These are phyloP conservation scores for Melanotaenia duboulayi DNA, from an alignment of 2,113 vertebrate genomes.

Conservation along the genomic window DNA sequence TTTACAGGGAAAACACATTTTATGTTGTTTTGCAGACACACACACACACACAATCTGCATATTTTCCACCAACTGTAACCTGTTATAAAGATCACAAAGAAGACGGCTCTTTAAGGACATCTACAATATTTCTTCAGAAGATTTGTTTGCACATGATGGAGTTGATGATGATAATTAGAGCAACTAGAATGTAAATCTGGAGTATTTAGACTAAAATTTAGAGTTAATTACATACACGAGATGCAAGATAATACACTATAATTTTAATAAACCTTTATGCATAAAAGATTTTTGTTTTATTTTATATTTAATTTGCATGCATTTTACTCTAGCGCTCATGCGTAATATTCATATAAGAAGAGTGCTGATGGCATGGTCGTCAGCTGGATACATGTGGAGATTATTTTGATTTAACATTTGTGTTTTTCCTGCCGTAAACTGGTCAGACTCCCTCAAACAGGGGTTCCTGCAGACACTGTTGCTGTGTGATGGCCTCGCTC, in stretches of 20 bases:
- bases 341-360: background rate
- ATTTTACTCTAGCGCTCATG: background rate
- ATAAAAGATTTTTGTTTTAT: background rate
- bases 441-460: background rate
- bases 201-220: background rate
- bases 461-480: background rate
- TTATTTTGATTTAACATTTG: background rate
- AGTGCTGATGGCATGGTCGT: background rate
- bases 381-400: background rate
- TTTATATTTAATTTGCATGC: background rate
- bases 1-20: background rate
- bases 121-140: no score
- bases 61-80: slow-evolving; percentile 9
- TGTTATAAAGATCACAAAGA: no score
- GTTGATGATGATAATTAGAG: no score
- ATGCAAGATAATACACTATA: background rate
- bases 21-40: slow-evolving; percentile 3
- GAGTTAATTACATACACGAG: background rate
- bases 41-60: background rate
- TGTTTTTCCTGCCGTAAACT: background rate
- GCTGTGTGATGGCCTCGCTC: slow-evolving; percentile 31
- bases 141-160: no score
- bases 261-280: background rate
- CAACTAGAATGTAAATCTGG: no score
- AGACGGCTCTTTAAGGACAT: background rate